A percentile compares a stretch with the other conserved stretches of the same genome.
Evolutionary conservation across 2,797 vertebrate species (phyloP).

Genomic region (Eleutherodactylus coqui): DNA sequence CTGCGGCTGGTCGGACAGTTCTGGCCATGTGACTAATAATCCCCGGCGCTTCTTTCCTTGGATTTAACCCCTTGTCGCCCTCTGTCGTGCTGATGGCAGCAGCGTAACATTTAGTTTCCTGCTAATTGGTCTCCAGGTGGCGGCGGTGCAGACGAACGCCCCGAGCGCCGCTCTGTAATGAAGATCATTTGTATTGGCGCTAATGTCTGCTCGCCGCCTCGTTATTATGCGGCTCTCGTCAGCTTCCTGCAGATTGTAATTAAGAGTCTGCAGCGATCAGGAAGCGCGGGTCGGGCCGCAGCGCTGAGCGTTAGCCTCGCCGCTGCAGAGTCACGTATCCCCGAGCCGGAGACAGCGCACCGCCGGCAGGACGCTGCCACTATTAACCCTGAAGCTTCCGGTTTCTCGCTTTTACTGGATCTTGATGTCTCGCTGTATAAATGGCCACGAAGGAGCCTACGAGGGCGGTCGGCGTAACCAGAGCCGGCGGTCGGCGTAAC

Average conservation of each 20-base stretch:
- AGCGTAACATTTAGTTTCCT: conserved; percentile 12
- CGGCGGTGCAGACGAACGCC: not conserved
- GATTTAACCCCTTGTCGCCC: not conserved
- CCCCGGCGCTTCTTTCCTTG: no score
- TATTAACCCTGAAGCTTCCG: no score
- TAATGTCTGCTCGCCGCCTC: conserved; percentile 16
- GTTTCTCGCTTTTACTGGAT: not conserved
- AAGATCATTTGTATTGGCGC: conserved; percentile 38
- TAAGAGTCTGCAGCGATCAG: conserved; percentile 18
- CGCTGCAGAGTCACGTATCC: not conserved
- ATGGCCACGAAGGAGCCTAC: no score
- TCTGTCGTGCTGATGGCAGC: conserved; percentile 50
- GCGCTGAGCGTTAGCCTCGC: not conserved
- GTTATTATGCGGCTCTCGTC: conserved; percentile 9
- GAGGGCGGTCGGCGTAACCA: no score
- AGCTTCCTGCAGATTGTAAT: conserved; percentile 36
- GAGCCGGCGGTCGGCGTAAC: no score
- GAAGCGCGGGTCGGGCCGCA: not conserved
- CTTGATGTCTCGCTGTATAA: not conserved
- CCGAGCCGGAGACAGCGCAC: not conserved
- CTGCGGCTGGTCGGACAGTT: no score
- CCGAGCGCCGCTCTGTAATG: not conserved
- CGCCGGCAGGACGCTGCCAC: not conserved
- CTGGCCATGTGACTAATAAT: no score
- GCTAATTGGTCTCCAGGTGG: conserved; percentile 39